phyloP scores from a whole-genome alignment of 2,888 invertebrate species.

The Leptura quadrifasciata region DNA sequence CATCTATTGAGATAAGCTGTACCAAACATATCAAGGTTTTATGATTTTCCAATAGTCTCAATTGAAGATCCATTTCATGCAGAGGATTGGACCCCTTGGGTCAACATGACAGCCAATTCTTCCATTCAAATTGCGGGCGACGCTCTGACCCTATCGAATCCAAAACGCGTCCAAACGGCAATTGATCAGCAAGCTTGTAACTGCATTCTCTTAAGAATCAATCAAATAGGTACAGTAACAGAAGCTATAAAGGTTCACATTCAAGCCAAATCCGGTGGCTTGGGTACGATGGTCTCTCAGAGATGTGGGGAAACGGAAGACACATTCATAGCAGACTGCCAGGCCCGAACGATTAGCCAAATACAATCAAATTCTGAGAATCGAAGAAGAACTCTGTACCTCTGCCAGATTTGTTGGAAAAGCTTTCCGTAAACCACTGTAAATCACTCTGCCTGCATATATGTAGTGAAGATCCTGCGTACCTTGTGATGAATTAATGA shows the following conservation, averaged over 20 bases:
- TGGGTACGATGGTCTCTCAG: slow-evolving; percentile 99
- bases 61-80: slow-evolving; percentile 99
- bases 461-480: neutral
- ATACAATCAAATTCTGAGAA: slow-evolving; percentile 98
- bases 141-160: slow-evolving; percentile 96
- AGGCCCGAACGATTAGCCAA: slow-evolving; percentile 98
- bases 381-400: slow-evolving; percentile 97
- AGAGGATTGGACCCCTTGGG: slow-evolving; percentile 98
- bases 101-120: slow-evolving; percentile 83
- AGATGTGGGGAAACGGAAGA: slow-evolving; percentile 98
- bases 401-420: slow-evolving; percentile 95
- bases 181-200: slow-evolving; percentile 99
- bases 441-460: neutral
- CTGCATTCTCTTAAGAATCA: slow-evolving; percentile 94
- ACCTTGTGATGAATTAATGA: neutral
- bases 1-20: slow-evolving; percentile 79
- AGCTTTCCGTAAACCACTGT: slow-evolving; percentile 90
- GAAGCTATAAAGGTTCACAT: slow-evolving; percentile 97
- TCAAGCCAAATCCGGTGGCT: slow-evolving; percentile 90
- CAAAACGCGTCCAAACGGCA: slow-evolving; percentile 93
- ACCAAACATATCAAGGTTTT: slow-evolving; percentile 91
- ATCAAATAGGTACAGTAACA: slow-evolving; percentile 98
- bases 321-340: slow-evolving; percentile 97
- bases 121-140: slow-evolving; percentile 95
- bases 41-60: slow-evolving; percentile 94